These are phyloP conservation scores for Nymphalis polychloros DNA, from an alignment of 2,888 invertebrate genomes.

Conservation along the genomic window DNA sequence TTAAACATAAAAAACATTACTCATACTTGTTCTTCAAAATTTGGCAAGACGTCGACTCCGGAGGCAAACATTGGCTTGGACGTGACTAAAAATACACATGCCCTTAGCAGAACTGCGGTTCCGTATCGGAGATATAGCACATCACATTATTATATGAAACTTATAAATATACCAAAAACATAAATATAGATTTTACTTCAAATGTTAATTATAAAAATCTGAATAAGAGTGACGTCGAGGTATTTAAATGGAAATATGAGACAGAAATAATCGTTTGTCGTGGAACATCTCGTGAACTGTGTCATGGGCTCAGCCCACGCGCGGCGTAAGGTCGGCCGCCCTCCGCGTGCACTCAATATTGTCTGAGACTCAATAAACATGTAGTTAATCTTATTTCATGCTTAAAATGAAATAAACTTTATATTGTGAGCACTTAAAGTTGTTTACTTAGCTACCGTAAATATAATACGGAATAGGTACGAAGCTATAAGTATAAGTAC, in stretches of 20 bases:
- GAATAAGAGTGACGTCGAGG: constrained; percentile 13
- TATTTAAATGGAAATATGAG: constrained; percentile 57
- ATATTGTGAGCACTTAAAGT: neutral
- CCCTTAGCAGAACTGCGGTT: neutral
- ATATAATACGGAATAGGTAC: no score
- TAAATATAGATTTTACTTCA: neutral
- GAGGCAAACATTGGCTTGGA: neutral
- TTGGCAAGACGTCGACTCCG: neutral
- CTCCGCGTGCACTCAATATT: constrained; percentile 49
- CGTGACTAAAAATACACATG: neutral
- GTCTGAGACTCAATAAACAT: constrained; percentile 35
- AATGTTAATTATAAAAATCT: neutral
- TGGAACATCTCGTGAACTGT: constrained; percentile 71
- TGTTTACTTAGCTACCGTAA: neutral
- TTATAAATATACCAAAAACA: no score
- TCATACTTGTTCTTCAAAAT: constrained; percentile 8
- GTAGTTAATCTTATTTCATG: constrained; percentile 39
- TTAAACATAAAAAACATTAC: constrained; percentile 35
- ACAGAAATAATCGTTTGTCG: constrained; percentile 69
- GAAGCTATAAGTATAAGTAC: no score
- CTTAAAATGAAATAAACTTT: neutral
- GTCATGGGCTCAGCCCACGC: constrained; percentile 80
- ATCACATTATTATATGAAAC: no score
- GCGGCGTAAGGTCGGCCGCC: constrained; percentile 70
- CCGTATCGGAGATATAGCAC: no score